Evolutionary conservation across 1,140 invertebrate genomes (phyloP).

Genomic region (Drosophila funebris): DNA sequence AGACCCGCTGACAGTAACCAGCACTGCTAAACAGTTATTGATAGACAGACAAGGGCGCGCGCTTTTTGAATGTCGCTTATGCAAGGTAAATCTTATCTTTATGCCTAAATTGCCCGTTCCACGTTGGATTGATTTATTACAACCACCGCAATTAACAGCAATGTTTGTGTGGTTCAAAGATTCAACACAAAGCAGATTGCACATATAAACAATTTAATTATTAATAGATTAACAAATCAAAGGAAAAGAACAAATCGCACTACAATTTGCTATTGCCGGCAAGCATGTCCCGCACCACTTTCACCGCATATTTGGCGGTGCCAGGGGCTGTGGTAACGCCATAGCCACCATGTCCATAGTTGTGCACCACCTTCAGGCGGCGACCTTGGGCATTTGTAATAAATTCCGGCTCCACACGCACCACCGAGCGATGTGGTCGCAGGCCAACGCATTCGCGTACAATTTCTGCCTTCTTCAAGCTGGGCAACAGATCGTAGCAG

Average conservation of each 20-base stretch:
- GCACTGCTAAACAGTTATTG: conserved; percentile 20
- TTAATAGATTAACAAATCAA: conserved; percentile 15
- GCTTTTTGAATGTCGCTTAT: conserved; percentile 25
- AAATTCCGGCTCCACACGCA: conserved; percentile 90
- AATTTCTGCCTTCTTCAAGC: conserved; percentile 87
- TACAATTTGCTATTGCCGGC: conserved; percentile 85
- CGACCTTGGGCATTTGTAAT: conserved; percentile 73
- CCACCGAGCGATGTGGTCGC: conserved; percentile 90
- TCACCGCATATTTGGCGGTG: conserved; percentile 90
- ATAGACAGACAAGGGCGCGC: conserved; percentile 9
- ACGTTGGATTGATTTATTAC: conserved; percentile 19
- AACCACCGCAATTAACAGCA: conserved; percentile 13
- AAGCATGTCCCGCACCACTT: conserved; percentile 87
- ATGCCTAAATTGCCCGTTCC: not conserved
- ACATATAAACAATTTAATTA: conserved; percentile 21
- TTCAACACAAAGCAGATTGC: conserved; percentile 18
- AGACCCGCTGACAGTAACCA: not conserved
- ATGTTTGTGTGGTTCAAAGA: conserved; percentile 13
- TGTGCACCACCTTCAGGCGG: conserved; percentile 90
- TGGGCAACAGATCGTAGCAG: conserved; percentile 89
- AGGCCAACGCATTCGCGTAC: conserved; percentile 90
- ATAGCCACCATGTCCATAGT: conserved; percentile 97
- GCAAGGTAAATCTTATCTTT: conserved; percentile 2
- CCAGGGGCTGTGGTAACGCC: conserved; percentile 95
- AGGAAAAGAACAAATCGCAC: conserved; percentile 17